Conservation (phyloP, 2,113 vertebrate species). For the Sarotherodon lohbergeri region DNA sequence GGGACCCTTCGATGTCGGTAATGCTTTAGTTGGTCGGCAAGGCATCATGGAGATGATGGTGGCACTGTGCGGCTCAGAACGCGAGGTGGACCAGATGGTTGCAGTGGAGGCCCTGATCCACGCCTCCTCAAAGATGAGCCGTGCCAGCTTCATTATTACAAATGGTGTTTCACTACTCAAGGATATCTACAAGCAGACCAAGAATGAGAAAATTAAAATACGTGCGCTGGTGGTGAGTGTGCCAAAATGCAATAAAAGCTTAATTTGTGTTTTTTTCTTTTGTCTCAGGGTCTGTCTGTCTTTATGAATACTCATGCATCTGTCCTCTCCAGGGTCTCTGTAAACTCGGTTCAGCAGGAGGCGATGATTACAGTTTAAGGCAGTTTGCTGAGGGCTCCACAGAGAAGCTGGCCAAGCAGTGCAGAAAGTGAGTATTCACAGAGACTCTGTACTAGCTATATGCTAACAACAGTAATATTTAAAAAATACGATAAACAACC, state of each 20-base stretch:
- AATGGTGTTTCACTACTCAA: conserved; percentile 90
- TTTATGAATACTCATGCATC: not conserved
- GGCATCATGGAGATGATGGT: conserved; percentile 99
- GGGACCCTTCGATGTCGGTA: conserved; percentile 92
- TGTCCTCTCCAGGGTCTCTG: conserved; percentile 83
- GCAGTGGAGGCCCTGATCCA: conserved; percentile 95
- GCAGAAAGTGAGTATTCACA: conserved; percentile 84
- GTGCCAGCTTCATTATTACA: conserved; percentile 93
- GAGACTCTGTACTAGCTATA: not conserved
- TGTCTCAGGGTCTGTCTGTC: not conserved
- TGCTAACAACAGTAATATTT: not conserved
- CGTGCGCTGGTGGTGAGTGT: conserved; percentile 88
- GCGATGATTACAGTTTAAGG: conserved; percentile 89
- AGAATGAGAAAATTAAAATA: conserved; percentile 97
- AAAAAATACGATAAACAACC: not conserved
- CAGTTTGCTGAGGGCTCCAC: conserved; percentile 98
- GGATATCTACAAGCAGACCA: conserved; percentile 96
- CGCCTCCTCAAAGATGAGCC: conserved; percentile 89
- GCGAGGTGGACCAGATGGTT: conserved; percentile 93
- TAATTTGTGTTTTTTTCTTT: not conserved
- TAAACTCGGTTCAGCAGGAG: conserved; percentile 95
- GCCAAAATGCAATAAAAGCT: not conserved
- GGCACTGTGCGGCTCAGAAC: conserved; percentile 86
- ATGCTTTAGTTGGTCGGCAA: conserved; percentile 82
- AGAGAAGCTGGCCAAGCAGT: conserved; percentile 94